Evolutionary conservation across 2,113 vertebrate genomes (phyloP).

Genomic region (Hypocryptadius cinnamomeus): DNA sequence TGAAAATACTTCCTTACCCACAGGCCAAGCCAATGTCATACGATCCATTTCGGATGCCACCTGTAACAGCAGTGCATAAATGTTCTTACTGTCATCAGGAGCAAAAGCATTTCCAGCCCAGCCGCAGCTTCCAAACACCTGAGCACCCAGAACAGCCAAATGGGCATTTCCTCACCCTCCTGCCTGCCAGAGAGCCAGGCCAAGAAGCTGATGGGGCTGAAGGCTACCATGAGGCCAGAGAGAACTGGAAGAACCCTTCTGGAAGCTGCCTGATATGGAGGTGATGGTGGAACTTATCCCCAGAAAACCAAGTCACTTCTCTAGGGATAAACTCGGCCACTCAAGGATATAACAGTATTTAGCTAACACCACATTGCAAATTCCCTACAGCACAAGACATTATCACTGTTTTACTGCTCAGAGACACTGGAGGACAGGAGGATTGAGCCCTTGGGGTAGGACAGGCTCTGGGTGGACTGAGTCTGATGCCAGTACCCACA

Average conservation of each 20-base stretch:
- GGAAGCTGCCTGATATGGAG: background rate
- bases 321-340: background rate
- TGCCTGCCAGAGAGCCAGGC: background rate
- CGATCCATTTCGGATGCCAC: slow-evolving; percentile 86
- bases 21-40: slow-evolving; percentile 93
- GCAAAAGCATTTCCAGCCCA: background rate
- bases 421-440: background rate
- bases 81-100: background rate
- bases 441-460: background rate
- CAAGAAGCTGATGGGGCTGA: background rate
- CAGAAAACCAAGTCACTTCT: background rate
- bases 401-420: background rate
- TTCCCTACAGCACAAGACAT: background rate
- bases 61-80: slow-evolving; percentile 69
- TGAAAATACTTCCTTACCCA: slow-evolving; percentile 74
- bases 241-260: background rate
- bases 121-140: background rate
- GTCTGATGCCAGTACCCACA: background rate
- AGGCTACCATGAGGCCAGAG: background rate
- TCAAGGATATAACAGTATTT: background rate
- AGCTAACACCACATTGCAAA: background rate
- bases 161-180: background rate
- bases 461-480: background rate
- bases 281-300: background rate
- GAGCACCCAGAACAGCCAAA: background rate